Percentiles rank a stretch among this genome's conserved stretches.
Evolutionary conservation across 2,113 vertebrate genomes (phyloP).

Genomic region (Helogale parvula): DNA sequence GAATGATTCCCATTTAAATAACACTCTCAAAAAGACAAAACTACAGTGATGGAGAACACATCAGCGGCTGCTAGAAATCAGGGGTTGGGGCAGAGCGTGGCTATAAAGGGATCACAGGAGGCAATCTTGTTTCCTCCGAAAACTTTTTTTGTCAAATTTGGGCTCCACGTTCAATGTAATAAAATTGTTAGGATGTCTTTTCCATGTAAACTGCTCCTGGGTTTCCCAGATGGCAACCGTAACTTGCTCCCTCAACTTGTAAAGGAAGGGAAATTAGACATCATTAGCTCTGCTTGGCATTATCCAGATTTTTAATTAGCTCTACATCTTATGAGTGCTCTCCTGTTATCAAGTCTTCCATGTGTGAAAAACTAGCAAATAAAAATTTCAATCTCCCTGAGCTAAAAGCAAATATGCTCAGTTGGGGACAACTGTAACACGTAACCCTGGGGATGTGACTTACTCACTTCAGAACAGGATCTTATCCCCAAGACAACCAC

Average conservation of each 20-base stretch:
- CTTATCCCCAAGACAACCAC: neutral
- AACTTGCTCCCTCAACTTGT: neutral
- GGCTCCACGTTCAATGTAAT: neutral
- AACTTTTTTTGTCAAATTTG: neutral
- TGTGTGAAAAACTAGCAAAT: slow-evolving; percentile 19
- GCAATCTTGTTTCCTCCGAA: neutral
- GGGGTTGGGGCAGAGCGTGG: too few relatives aligned
- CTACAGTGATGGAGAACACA: neutral
- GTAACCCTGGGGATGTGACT: neutral
- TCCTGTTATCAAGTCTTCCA: neutral
- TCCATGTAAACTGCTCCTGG: neutral
- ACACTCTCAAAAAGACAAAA: neutral
- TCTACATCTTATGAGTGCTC: neutral
- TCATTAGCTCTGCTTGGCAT: neutral
- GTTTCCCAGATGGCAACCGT: neutral
- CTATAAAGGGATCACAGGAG: neutral
- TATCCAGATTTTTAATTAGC: slow-evolving; percentile 4
- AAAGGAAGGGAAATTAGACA: neutral
- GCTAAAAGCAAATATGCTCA: neutral
- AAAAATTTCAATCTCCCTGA: neutral
- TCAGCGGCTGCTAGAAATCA: neutral
- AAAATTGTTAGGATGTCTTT: neutral
- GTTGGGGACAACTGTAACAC: neutral
- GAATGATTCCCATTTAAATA: neutral
- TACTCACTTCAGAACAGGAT: neutral